Conservation (phyloP, 2,888 invertebrate genomes). For the Acrobasis suavella region DNA sequence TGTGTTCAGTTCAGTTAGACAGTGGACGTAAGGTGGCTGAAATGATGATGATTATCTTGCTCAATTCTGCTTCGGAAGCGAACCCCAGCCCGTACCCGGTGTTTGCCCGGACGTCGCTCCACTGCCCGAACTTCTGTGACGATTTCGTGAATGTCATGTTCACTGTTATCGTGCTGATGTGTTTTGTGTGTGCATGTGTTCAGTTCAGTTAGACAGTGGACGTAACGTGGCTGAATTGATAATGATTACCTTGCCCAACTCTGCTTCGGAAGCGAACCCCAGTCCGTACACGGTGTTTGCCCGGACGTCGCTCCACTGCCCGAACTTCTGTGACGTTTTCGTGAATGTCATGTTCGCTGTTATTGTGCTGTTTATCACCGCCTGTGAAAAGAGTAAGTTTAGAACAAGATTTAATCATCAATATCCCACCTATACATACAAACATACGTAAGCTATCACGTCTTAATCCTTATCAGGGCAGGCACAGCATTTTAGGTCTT, state of each 20-base stretch:
- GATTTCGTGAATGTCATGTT: slow-evolving; percentile 99
- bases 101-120: slow-evolving; percentile 98
- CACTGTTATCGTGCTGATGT: slow-evolving; percentile 97
- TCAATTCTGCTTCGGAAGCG: slow-evolving; percentile 95
- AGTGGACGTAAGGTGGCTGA: no score
- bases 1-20: no score
- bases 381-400: slow-evolving; percentile 73
- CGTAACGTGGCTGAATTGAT: not conserved
- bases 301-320: slow-evolving; percentile 98
- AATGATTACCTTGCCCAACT: slow-evolving; percentile 90
- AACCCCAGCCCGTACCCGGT: slow-evolving; percentile 98
- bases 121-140: slow-evolving; percentile 99
- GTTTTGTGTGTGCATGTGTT: no score
- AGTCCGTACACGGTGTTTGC: slow-evolving; percentile 98
- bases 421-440: no score
- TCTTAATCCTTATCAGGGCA: no score
- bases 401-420: no score
- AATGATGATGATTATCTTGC: slow-evolving; percentile 84
- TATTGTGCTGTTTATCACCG: slow-evolving; percentile 98
- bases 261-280: slow-evolving; percentile 96
- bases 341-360: slow-evolving; percentile 99
- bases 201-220: not conserved
- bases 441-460: no score
- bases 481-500: no score
- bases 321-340: slow-evolving; percentile 99